Conservation (phyloP, 2,113 vertebrate genomes). For the Melanerpes formicivorus region DNA sequence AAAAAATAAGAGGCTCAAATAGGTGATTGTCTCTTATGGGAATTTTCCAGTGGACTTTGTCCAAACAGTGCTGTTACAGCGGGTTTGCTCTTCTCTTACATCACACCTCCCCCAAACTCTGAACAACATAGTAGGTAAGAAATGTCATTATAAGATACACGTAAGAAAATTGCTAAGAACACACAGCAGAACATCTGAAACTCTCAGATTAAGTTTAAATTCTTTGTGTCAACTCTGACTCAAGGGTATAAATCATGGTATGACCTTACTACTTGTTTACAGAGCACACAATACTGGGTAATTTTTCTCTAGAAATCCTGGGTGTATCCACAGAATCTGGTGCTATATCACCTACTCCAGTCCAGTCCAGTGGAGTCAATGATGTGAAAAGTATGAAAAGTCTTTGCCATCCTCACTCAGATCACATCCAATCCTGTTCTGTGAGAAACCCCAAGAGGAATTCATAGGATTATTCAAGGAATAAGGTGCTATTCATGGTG, state of each 20-base stretch:
- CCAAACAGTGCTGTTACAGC: background rate
- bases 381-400: constrained; percentile 28
- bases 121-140: background rate
- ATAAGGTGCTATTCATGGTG: constrained; percentile 62
- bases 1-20: background rate
- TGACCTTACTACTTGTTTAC: background rate
- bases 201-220: background rate
- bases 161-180: background rate
- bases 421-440: constrained; percentile 49
- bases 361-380: background rate
- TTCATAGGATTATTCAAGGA: constrained; percentile 55
- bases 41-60: background rate
- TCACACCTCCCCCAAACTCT: background rate
- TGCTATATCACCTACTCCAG: background rate
- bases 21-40: background rate
- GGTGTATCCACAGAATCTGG: background rate
- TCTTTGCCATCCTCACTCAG: constrained; percentile 50
- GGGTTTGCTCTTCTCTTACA: background rate
- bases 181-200: background rate
- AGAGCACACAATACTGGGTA: background rate
- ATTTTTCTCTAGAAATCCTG: constrained; percentile 11
- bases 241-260: background rate
- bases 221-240: background rate
- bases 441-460: constrained; percentile 43
- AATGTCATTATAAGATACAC: background rate